These are phyloP conservation scores for Pseudanteris insignis DNA, from an alignment of 2,888 invertebrate genomes.

Conservation along the genomic window DNA sequence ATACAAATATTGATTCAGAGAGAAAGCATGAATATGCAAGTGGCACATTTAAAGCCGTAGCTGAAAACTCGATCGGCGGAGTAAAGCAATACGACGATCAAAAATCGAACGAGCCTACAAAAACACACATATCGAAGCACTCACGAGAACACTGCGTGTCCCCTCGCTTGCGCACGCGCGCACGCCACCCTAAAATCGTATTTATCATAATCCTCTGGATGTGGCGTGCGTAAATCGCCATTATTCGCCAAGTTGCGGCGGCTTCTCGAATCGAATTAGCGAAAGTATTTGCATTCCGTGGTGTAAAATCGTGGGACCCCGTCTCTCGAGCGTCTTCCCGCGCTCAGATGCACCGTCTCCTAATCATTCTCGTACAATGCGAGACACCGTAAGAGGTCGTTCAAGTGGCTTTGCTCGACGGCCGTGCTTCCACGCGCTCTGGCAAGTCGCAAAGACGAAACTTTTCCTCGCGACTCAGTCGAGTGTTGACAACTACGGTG, in stretches of 20 bases:
- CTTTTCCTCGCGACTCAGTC: conserved; percentile 22
- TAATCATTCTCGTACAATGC: conserved; percentile 37
- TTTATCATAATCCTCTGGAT: conserved; percentile 33
- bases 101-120: too few relatives aligned
- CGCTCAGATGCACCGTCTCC: conserved; percentile 10
- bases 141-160: too few relatives aligned
- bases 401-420: conserved; percentile 22
- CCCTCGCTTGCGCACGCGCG: background rate
- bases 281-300: conserved; percentile 28
- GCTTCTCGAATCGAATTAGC: conserved; percentile 21
- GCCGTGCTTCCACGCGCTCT: conserved; percentile 29
- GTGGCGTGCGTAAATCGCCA: conserved; percentile 1
- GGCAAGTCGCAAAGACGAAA: conserved; percentile 27
- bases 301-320: conserved; percentile 4
- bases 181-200: conserved; percentile 9
- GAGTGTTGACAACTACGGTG: conserved; percentile 18
- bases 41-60: too few relatives aligned
- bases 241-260: conserved; percentile 15
- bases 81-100: too few relatives aligned
- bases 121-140: too few relatives aligned
- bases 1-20: too few relatives aligned
- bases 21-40: too few relatives aligned
- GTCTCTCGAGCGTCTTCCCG: background rate
- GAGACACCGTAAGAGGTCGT: conserved; percentile 13
- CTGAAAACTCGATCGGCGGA: too few relatives aligned